Conservation (phyloP, 2,113 vertebrate genomes). For the Neotoma lepida region DNA sequence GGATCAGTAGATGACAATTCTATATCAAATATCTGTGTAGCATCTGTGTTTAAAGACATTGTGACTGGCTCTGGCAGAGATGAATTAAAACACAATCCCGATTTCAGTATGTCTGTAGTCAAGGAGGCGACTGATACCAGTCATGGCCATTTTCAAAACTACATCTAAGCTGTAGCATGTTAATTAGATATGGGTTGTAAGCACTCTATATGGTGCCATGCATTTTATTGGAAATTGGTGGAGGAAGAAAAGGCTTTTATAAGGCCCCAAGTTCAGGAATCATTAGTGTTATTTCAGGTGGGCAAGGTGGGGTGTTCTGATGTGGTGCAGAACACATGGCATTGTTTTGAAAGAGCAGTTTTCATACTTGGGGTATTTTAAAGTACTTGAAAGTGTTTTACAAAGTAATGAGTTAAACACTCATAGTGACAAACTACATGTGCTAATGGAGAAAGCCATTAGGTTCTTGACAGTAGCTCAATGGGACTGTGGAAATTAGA, state of each 20-base stretch:
- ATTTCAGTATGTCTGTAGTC: background rate
- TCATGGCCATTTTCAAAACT: background rate
- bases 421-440: constrained; percentile 56
- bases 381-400: constrained; percentile 75
- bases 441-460: constrained; percentile 73
- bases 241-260: constrained; percentile 36
- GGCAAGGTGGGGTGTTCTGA: constrained; percentile 63
- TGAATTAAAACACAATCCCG: background rate
- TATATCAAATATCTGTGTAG: background rate
- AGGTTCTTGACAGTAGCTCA: constrained; percentile 72
- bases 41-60: background rate
- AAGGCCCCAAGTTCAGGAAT: constrained; percentile 41
- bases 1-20: background rate
- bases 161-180: background rate
- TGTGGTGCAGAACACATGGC: constrained; percentile 42
- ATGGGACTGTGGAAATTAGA: constrained; percentile 79
- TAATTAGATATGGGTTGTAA: constrained; percentile 29
- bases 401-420: constrained; percentile 75
- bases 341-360: constrained; percentile 69
- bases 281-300: constrained; percentile 60
- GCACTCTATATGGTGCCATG: background rate
- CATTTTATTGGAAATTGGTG: constrained; percentile 65
- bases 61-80: background rate
- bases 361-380: constrained; percentile 71
- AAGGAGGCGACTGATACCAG: background rate